Conservation (phyloP, 2,888 invertebrate species). For the Sesia bembeciformis region DNA sequence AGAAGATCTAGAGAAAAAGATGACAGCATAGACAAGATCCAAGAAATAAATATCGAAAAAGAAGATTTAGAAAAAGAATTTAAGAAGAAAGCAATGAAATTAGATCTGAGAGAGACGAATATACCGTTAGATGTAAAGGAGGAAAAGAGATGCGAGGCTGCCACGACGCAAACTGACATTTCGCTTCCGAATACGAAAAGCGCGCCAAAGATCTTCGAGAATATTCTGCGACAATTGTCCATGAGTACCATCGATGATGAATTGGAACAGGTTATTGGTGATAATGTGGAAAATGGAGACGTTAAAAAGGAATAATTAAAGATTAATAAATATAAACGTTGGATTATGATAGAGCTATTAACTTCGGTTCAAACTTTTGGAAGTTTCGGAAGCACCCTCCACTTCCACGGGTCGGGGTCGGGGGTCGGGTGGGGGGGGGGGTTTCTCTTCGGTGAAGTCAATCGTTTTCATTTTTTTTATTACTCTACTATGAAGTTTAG, state of each 20-base stretch:
- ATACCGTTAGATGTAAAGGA: slow-evolving; percentile 34
- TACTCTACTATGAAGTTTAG: no score
- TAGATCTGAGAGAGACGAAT: slow-evolving; percentile 48
- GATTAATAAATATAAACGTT: no score
- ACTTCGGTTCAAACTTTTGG: no score
- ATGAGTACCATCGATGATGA: slow-evolving; percentile 48
- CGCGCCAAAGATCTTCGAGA: slow-evolving; percentile 65
- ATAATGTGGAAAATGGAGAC: no score
- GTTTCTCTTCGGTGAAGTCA: no score
- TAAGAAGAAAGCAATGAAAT: slow-evolving; percentile 43
- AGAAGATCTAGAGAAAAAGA: slow-evolving; percentile 32
- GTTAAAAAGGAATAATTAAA: no score
- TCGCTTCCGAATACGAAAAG: slow-evolving; percentile 63
- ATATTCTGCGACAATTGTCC: slow-evolving; percentile 54
- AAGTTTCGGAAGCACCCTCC: no score
- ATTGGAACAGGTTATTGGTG: not conserved
- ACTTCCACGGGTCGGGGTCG: no score
- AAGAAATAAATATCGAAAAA: slow-evolving; percentile 12
- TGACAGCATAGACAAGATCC: slow-evolving; percentile 3
- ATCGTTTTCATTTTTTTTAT: no score
- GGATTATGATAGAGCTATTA: no score
- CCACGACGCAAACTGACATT: slow-evolving; percentile 61
- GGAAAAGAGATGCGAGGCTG: slow-evolving; percentile 44
- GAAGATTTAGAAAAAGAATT: slow-evolving; percentile 19
- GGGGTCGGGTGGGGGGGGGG: no score